Evolutionary conservation across 2,888 invertebrate genomes (phyloP).

Genomic region (Eupithecia abbreviata): DNA sequence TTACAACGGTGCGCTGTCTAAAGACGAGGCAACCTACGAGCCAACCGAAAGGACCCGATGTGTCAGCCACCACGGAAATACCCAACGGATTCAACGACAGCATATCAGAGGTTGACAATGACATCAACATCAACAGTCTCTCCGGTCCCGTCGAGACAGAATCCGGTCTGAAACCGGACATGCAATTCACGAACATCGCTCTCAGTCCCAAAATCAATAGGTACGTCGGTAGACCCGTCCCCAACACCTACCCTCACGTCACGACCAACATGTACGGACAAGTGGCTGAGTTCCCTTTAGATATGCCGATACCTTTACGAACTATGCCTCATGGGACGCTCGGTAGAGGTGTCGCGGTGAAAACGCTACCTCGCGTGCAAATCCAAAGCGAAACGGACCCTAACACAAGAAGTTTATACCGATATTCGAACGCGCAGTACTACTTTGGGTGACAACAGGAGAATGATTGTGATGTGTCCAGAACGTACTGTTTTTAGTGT

Average conservation of each 20-base stretch:
- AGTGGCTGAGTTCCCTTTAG: conserved; percentile 80
- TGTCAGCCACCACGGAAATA: conserved; percentile 89
- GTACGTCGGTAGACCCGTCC: conserved; percentile 78
- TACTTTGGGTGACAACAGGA: conserved; percentile 91
- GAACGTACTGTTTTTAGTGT: conserved; percentile 85
- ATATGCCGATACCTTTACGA: conserved; percentile 79
- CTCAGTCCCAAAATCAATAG: conserved; percentile 79
- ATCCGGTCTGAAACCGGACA: conserved; percentile 74
- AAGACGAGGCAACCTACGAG: conserved; percentile 86
- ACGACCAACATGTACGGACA: conserved; percentile 82
- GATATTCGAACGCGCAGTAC: conserved; percentile 87
- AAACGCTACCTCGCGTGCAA: conserved; percentile 76
- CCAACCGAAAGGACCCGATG: conserved; percentile 87
- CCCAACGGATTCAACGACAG: conserved; percentile 94
- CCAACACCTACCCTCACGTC: conserved; percentile 79
- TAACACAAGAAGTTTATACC: conserved; percentile 85
- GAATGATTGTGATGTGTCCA: conserved; percentile 80
- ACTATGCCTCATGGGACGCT: conserved; percentile 79
- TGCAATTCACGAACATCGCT: conserved; percentile 76
- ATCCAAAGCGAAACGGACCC: conserved; percentile 80
- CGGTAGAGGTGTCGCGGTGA: conserved; percentile 77
- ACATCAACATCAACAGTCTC: conserved; percentile 88
- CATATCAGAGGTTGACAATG: conserved; percentile 92
- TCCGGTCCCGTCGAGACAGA: conserved; percentile 86
- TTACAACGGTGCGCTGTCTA: conserved; percentile 88